phyloP scores from a whole-genome alignment of 2,797 vertebrate genomes.

The Channa striata region DNA sequence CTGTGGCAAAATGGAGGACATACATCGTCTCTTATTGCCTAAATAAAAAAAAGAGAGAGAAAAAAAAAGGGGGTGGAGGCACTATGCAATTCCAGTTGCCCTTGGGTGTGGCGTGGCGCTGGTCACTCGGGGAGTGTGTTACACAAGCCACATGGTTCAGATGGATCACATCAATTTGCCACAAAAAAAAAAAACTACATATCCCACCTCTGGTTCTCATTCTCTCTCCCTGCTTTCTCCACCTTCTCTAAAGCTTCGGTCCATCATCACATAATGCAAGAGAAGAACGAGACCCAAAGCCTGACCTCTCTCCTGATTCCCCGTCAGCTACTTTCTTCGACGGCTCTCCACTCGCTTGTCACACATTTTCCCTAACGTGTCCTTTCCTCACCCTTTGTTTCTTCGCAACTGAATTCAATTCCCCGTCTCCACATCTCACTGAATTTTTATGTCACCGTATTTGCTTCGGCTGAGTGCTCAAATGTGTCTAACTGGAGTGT shows the following conservation, averaged over 20 bases:
- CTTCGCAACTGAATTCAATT: accelerated
- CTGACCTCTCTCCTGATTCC: slow-evolving; percentile 4
- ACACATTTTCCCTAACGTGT: not conserved
- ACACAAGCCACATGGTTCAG: slow-evolving; percentile 89
- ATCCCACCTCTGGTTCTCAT: not conserved
- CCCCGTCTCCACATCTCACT: not conserved
- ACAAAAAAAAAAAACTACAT: slow-evolving; percentile 83
- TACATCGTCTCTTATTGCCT: slow-evolving; percentile 89
- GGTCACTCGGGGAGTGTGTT: slow-evolving; percentile 89
- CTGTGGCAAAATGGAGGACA: slow-evolving; percentile 87
- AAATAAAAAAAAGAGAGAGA: slow-evolving; percentile 46
- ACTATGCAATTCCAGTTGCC: slow-evolving; percentile 88
- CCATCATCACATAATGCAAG: slow-evolving; percentile 62
- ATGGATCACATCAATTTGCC: slow-evolving; percentile 97
- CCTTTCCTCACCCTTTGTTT: not conserved
- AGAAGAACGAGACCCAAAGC: slow-evolving; percentile 22
- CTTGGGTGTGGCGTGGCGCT: slow-evolving; percentile 79
- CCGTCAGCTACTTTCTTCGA: not conserved
- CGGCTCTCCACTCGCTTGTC: not conserved
- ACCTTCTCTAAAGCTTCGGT: slow-evolving; percentile 48
- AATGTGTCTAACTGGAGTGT: not conserved
- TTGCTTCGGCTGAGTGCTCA: not conserved
- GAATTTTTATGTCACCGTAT: not conserved
- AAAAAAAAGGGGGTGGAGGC: slow-evolving; percentile 76
- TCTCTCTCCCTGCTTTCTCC: slow-evolving; percentile 21